Conservation (phyloP, 2,113 vertebrate species). For the Sceloporus tristichus region DNA sequence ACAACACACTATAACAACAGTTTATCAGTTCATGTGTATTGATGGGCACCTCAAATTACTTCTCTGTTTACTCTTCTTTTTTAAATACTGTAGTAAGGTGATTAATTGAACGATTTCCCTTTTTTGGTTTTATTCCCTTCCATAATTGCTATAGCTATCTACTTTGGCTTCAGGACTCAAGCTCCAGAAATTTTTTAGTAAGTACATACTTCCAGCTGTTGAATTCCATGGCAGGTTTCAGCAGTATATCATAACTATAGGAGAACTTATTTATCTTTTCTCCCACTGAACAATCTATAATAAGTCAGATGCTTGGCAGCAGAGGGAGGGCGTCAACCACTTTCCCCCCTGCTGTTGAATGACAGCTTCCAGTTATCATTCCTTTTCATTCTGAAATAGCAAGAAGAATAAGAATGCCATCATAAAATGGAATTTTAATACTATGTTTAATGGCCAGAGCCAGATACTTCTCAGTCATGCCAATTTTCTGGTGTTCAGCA, state of each 20-base stretch:
- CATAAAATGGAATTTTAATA: constrained; percentile 1
- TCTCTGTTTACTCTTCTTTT: not conserved
- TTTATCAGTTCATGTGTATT: not conserved
- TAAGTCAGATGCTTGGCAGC: constrained; percentile 27
- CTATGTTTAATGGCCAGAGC: not conserved
- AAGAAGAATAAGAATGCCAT: not conserved
- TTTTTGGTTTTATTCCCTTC: not conserved
- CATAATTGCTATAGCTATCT: constrained; percentile 1
- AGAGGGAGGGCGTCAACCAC: constrained; percentile 13
- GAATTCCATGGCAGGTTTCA: constrained; percentile 46
- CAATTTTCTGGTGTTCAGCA: not conserved
- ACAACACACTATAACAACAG: no score
- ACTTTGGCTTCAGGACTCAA: constrained; percentile 7
- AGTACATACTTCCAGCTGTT: constrained; percentile 41
- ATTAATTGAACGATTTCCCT: constrained; percentile 37
- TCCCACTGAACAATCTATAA: constrained; percentile 14
- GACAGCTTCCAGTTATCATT: constrained; percentile 18
- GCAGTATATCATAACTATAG: constrained; percentile 29
- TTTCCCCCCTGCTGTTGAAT: not conserved
- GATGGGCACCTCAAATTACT: not conserved
- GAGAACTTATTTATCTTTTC: constrained; percentile 58
- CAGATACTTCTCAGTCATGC: not conserved
- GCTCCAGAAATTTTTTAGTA: constrained; percentile 31
- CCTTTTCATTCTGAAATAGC: constrained; percentile 20
- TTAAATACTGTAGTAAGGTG: constrained; percentile 7